A percentile compares a stretch with the other conserved stretches of the same genome.
Evolutionary conservation across 2,888 invertebrate species (phyloP).

Genomic region (Leptarthrus brevirostris): DNA sequence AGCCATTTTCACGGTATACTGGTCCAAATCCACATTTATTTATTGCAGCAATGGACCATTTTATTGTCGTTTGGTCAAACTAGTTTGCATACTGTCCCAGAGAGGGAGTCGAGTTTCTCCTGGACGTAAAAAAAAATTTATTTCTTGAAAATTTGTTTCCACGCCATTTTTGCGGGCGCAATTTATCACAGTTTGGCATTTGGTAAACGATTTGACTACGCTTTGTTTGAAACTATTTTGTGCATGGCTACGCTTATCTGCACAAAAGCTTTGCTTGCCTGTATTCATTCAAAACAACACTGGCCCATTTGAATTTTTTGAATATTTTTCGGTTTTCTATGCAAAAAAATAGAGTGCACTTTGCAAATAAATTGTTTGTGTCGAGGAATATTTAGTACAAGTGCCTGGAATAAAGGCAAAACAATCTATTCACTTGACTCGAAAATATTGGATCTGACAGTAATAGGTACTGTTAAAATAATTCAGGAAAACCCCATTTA

Average conservation of each 20-base stretch:
- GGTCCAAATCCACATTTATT: slow-evolving; percentile 12
- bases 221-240: slow-evolving; percentile 10
- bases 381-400: too few species aligned
- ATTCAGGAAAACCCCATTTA: too few species aligned
- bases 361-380: neutral
- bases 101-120: neutral
- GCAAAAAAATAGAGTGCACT: neutral
- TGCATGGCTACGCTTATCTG: neutral
- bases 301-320: neutral
- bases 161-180: neutral
- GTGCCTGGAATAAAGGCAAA: too few species aligned
- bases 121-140: slow-evolving; percentile 29
- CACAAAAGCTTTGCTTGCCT: neutral
- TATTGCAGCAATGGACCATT: slow-evolving; percentile 19
- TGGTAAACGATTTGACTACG: slow-evolving; percentile 24
- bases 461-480: too few species aligned
- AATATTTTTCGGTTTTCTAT: neutral
- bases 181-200: slow-evolving; percentile 32
- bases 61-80: slow-evolving; percentile 17
- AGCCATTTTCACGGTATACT: neutral
- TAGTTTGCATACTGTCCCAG: slow-evolving; percentile 17
- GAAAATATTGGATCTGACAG: too few species aligned
- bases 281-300: neutral
- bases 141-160: slow-evolving; percentile 29
- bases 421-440: too few species aligned